phyloP scores from a whole-genome alignment of 2,888 invertebrate genomes.

The Dicranocentrus wangi region DNA sequence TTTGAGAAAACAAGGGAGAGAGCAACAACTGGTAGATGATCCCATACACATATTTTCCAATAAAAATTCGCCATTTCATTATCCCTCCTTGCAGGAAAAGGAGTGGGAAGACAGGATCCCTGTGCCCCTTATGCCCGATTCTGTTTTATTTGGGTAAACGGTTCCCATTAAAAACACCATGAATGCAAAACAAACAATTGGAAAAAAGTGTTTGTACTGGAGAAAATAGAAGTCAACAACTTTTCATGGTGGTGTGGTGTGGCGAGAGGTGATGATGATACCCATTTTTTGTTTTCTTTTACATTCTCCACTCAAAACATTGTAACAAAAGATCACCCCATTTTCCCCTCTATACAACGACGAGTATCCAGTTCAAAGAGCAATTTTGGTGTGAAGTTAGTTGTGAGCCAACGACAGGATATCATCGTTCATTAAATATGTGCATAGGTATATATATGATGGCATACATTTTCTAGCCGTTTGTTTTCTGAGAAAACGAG shows the following conservation, averaged over 20 bases:
- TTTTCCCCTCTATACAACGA: no score
- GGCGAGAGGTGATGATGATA: background rate
- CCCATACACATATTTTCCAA: conserved; percentile 47
- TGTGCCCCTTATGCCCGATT: background rate
- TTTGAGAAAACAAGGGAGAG: background rate
- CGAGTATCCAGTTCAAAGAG: no score
- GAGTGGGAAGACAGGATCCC: no score
- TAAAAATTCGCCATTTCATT: conserved; percentile 36
- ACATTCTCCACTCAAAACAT: background rate
- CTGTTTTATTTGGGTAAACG: conserved; percentile 29
- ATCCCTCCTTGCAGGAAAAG: background rate
- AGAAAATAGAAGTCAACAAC: background rate
- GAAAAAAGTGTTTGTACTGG: background rate
- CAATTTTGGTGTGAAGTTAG: no score
- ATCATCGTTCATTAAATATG: no score
- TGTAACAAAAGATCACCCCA: no score
- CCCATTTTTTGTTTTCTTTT: background rate
- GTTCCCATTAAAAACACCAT: conserved; percentile 30
- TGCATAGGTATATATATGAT: no score
- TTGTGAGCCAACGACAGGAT: no score
- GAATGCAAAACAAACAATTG: no score
- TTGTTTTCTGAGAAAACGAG: no score
- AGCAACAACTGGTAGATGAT: background rate
- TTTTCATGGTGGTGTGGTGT: background rate
- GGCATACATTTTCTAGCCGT: no score